phyloP scores from a whole-genome alignment of 2,797 vertebrate genomes.

The Benthosema pterotum region DNA sequence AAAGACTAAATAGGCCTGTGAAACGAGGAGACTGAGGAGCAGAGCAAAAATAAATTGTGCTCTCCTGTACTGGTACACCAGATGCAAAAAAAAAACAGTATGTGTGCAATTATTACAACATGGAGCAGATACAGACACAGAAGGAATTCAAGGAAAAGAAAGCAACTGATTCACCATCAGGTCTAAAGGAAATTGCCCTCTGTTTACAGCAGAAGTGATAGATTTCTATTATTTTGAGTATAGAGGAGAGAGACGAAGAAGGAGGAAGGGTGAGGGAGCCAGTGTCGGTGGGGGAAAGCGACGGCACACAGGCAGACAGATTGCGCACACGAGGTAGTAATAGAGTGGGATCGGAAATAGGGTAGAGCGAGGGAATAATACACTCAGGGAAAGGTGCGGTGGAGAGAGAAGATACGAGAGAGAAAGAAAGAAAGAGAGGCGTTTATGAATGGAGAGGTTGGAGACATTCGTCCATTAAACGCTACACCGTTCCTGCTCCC shows the following conservation, averaged over 20 bases:
- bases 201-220: conserved; percentile 58
- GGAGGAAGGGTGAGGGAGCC: conserved; percentile 41
- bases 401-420: conserved; percentile 29
- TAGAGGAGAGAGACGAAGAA: conserved; percentile 44
- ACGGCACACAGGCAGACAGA: conserved; percentile 48
- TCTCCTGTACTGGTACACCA: too few species aligned
- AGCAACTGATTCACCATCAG: conserved; percentile 36
- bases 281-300: conserved; percentile 57
- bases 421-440: conserved; percentile 34
- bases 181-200: conserved; percentile 54
- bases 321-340: conserved; percentile 62
- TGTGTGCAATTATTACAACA: conserved; percentile 27
- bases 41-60: too few species aligned
- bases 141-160: too few species aligned
- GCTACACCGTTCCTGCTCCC: conserved; percentile 10
- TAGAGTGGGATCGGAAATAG: conserved; percentile 54
- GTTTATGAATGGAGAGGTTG: conserved; percentile 44
- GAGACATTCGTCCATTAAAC: conserved; percentile 40
- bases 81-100: too few species aligned
- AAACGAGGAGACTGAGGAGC: too few species aligned
- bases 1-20: too few species aligned
- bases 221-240: conserved; percentile 60
- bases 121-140: conserved; percentile 29
- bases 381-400: conserved; percentile 32
- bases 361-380: conserved; percentile 46